Evolutionary conservation across 1,140 invertebrate genomes (phyloP), one percentile per base, ranked within the genome.

Genomic region (Lepidotrigona ventralis): DNA sequence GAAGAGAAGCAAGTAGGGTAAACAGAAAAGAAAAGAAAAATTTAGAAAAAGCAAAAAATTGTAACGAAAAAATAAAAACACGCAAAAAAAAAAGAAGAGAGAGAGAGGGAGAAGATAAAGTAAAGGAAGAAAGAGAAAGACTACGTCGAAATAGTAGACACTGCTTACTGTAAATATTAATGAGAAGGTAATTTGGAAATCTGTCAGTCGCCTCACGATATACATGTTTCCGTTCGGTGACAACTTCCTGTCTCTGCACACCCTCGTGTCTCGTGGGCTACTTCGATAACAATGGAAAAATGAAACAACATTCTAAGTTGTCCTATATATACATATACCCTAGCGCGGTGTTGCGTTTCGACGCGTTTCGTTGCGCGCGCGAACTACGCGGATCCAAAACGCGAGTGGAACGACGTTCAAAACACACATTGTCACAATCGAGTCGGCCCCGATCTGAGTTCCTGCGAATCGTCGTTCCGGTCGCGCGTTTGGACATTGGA

Each of bases 131-230:
- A n/a, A 6, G 33, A 29, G n/a, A 51, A 53, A 19, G 58, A 64
- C 64, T 77, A 68, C 33, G 73, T 81, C 56, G 86, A 75, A 33
- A 64, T 60, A 75, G 75, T 79, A 84, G 83, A 63, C 81, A 75
- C 83, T 73, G 81, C 77, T 89, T 86, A 88, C 71, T 88, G 87
- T 89, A 88, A 85, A 88, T 88, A 89, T 89, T 88, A 86, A 84
- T 60, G 68, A 53, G 72, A 77, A 63, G 58, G 58, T 75, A n/a
- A 73, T 79, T 51, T 70, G 70, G 77, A 70, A 70, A 81, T 81
- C 63, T 85, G 66, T 74, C 85, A 68, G 56, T 87, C 83, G 86
- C 85, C 77, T 77, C 86, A 64, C 39, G 72, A 82, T 86, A 66
- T 76, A 71, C 39, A 8, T 46, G 66, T 64, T 76, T 87, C 77